Conservation (phyloP, 2,113 vertebrate genomes). For the human (Homo sapiens) region GRCh38 chr1:163613501-163614000, state of each 20-base stretch:
- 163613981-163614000: background rate
- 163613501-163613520: background rate
- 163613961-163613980: background rate
- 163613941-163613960: background rate
- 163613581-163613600: background rate
- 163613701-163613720: background rate
- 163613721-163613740: background rate
- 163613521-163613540: background rate
- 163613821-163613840: background rate
- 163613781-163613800: background rate
- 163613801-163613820: background rate
- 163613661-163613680: background rate
- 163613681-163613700: background rate
- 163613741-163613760: background rate
- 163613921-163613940: background rate
- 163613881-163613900: background rate
- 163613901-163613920: background rate
- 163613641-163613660: background rate
- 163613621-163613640: rapidly evolving
- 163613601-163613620: background rate
- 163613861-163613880: background rate
- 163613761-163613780: background rate
- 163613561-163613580: background rate
- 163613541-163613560: background rate
- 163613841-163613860: background rate